Evolutionary conservation across 1,140 invertebrate species (phyloP), one percentile per base, ranked within the genome.

Genomic region (Calephelis virginiensis): DNA sequence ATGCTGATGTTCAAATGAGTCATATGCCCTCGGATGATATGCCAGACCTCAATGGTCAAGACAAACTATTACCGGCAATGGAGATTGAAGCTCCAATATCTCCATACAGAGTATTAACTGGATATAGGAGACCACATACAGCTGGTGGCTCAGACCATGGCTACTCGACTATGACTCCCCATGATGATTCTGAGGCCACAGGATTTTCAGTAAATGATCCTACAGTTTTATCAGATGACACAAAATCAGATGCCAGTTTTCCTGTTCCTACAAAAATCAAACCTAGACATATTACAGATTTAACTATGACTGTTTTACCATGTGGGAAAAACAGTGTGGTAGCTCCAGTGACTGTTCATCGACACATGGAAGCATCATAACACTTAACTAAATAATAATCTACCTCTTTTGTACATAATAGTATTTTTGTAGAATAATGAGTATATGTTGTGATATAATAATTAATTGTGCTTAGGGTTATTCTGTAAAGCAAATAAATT

Each of bases 101-200:
- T 1, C 97, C 97, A 0, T 98, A 98, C 81, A 94, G 96, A 56
- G 95, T 98, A 50, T 95, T 96, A 11, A 96, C 96, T 0, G 93
- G 93, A 3, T 97, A 98, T 78, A 92, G 96, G 45, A 92, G 97
- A 53, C 95, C 95, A 11, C 95, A 96, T 17, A 94, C 95, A 13
- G 94, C 95, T 8, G 96, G 95, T 6, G 97, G 97, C 74, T 97
- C 96, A 43, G 97, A 98, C 91, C 97, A 98, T 83, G 97, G 97
- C 4, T 98, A 98, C 83, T 98, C 97, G 13, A 98, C 97, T 0
- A 98, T 98, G 97, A 98, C 97, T 0, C 97, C 96, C 0, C 96
- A 97, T 74, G 96, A 97, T 73, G 97, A 98, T 80, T 93, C 93
- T 38, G 96, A 97, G 78, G 95, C 96, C 71, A 93, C 95, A 59